Evolutionary conservation across 2,113 vertebrate genomes (phyloP).

Genomic region (Laterallus jamaicensis): DNA sequence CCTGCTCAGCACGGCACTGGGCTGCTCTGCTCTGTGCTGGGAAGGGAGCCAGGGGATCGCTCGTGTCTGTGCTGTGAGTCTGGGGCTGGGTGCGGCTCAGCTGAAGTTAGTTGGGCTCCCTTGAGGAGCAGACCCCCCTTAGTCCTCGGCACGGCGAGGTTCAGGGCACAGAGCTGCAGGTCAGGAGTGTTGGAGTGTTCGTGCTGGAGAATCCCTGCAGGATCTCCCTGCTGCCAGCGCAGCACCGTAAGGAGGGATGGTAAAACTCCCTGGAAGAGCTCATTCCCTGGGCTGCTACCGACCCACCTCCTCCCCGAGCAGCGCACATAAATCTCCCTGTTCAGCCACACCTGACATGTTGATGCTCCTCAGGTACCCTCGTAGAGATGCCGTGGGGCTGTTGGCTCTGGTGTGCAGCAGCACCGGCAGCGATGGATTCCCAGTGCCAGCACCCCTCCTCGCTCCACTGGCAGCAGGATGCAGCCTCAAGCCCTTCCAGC

Average conservation of each 20-base stretch:
- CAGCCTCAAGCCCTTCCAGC: background rate
- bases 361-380: background rate
- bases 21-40: accelerated
- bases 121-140: background rate
- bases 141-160: background rate
- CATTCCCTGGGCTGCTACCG: accelerated
- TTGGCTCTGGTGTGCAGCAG: background rate
- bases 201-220: background rate
- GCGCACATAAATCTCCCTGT: background rate
- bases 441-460: accelerated
- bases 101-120: background rate
- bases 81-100: background rate
- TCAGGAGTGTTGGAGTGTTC: accelerated
- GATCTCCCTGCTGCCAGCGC: background rate
- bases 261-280: background rate
- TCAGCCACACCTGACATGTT: background rate
- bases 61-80: background rate
- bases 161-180: accelerated
- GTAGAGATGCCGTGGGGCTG: background rate
- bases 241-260: accelerated
- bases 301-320: background rate
- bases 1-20: accelerated
- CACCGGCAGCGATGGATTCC: accelerated
- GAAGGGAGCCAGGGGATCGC: too few relatives aligned
- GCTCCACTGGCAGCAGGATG: background rate